Base-by-base conservation (phyloP, 1,140 invertebrate genomes). In the Mizuhopecten yessoensis region DNA sequence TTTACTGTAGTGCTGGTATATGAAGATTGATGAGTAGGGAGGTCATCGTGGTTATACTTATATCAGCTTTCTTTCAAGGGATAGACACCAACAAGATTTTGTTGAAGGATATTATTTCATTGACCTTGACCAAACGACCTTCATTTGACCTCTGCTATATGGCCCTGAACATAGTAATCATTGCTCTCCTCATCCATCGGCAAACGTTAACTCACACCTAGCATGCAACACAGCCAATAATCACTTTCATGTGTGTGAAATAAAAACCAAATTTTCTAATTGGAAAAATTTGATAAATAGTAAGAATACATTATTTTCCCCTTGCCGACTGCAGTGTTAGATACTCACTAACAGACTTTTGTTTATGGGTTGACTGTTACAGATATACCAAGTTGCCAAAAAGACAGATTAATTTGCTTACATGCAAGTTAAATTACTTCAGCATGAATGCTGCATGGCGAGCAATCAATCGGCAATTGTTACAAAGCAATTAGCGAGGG, bases 371-470 rank as follows among this genome's bases (percentile, higher is more conserved):
- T n/a, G 5, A 75, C 23, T 29, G 57, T 9, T 75, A 75, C 29
- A 29, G 57, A 75, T 75, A 17, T 17, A 75, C 23, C 9, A 0
- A n/a, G 57, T 17, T 75, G 57, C 57, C 57, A 75, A 75, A 75
- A 75, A 75, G 57, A 75, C 57, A 75, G 20, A 75, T 75, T 75
- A 75, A 75, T 75, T 75, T 75, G 57, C 23, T 75, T 29, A 75
- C 57, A 75, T 5, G 36, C 57, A 75, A 29, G 20, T 75, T 75
- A 75, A 75, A 75, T 75, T 23, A 75, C 57, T 75, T 75, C 57
- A 75, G 57, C 57, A 75, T 75, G 57, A 75, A 29, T 17, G 57
- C n/a, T 29, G 57, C n/a, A 75, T 29, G 57, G 23, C 5, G 57
- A 75, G 57, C 17, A 75, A 75, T 75, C 57, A 75, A 75, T 75